phyloP scores from a whole-genome alignment of 2,797 vertebrate genomes.

The Lagorchestes hirsutus region DNA sequence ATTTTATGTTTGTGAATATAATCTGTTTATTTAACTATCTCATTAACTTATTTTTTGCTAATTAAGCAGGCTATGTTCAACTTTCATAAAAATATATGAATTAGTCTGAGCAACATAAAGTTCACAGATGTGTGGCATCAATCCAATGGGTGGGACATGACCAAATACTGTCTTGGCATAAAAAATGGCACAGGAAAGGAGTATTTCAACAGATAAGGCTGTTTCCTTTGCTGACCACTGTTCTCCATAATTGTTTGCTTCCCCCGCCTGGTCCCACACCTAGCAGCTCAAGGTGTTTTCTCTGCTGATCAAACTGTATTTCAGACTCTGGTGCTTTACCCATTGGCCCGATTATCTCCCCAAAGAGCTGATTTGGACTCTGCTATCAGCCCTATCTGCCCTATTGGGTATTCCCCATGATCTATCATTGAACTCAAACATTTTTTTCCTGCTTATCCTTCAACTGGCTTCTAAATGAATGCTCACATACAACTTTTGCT shows the following conservation, averaged over 20 bases:
- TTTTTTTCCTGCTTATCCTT: background rate
- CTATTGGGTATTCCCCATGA: background rate
- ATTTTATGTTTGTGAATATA: too few species aligned
- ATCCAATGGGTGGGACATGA: background rate
- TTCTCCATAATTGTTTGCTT: background rate
- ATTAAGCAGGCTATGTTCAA: background rate
- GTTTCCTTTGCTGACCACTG: background rate
- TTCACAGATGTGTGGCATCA: background rate
- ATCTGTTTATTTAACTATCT: background rate
- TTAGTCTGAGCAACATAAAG: background rate
- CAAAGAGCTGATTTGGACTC: background rate
- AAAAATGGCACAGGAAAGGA: background rate
- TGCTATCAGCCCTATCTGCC: background rate
- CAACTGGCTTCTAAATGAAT: background rate
- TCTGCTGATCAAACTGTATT: background rate
- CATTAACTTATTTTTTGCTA: background rate
- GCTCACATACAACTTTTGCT: background rate
- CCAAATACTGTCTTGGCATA: background rate
- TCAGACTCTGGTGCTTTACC: background rate
- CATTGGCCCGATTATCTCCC: background rate
- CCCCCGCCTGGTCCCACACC: background rate
- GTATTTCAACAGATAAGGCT: background rate
- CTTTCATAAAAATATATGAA: background rate
- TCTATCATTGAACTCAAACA: background rate
- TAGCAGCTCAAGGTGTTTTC: background rate